Percentiles rank a stretch among this genome's conserved stretches.
These are phyloP conservation scores for Marisa cornuarietis DNA, from an alignment of 1,140 invertebrate species.

Conservation along the genomic window DNA sequence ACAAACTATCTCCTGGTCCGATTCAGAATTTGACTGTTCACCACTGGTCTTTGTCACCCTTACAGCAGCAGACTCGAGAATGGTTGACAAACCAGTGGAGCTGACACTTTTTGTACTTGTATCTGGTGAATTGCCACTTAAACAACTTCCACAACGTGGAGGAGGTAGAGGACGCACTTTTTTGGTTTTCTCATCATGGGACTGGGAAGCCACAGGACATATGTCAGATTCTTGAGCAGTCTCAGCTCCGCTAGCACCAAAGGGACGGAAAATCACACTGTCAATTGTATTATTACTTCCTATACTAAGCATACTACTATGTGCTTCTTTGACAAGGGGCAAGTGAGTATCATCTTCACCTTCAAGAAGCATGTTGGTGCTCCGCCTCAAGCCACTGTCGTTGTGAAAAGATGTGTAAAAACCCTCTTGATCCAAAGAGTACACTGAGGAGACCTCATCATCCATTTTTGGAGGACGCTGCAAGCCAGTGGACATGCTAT, in stretches of 20 bases:
- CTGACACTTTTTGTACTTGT: not conserved
- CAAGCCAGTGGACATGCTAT: slow-evolving; percentile 46
- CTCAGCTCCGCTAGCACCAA: slow-evolving; percentile 26
- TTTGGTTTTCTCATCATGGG: slow-evolving; percentile 9
- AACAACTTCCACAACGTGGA: slow-evolving; percentile 10
- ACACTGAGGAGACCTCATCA: slow-evolving; percentile 90
- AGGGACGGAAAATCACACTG: slow-evolving; percentile 53
- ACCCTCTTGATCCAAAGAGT: slow-evolving; percentile 95
- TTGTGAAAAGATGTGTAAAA: slow-evolving; percentile 97
- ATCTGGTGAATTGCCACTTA: slow-evolving; percentile 19
- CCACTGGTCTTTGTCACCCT: slow-evolving; percentile 26
- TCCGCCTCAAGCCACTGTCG: slow-evolving; percentile 81
- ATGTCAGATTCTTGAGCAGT: not conserved
- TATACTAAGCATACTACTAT: slow-evolving; percentile 44
- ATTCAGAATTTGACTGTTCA: slow-evolving; percentile 51
- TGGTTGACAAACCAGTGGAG: slow-evolving; percentile 6
- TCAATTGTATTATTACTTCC: slow-evolving; percentile 45
- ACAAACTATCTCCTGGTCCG: slow-evolving; percentile 56
- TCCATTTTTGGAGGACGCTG: slow-evolving; percentile 68
- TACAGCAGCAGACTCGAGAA: slow-evolving; percentile 1
- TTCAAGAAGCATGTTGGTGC: slow-evolving; percentile 43
- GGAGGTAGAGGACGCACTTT: slow-evolving; percentile 43
- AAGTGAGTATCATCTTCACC: slow-evolving; percentile 41
- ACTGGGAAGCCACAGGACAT: not conserved
- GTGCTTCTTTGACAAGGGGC: slow-evolving; percentile 41